phyloP scores from a whole-genome alignment of 1,140 invertebrate species.

The Phocides pigmalion region DNA sequence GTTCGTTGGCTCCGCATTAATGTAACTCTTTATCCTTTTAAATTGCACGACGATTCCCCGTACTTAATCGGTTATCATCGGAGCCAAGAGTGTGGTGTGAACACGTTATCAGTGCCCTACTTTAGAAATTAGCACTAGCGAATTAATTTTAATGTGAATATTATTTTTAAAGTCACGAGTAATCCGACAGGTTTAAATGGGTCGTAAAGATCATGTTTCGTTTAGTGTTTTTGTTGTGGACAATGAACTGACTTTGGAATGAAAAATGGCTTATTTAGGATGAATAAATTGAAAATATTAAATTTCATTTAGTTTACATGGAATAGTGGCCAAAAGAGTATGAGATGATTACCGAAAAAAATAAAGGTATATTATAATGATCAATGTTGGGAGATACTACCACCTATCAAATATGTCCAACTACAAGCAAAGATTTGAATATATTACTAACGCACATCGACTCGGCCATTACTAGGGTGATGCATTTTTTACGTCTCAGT shows the following conservation, averaged over 20 bases:
- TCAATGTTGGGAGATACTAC: no score
- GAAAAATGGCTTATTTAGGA: neutral
- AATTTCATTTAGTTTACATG: no score
- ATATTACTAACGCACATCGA: no score
- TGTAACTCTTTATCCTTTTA: constrained; percentile 31
- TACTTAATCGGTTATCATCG: constrained; percentile 15
- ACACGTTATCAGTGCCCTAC: constrained; percentile 13
- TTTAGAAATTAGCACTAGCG: neutral
- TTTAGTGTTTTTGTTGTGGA: neutral
- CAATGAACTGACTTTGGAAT: neutral
- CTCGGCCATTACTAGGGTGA: no score
- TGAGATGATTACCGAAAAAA: no score
- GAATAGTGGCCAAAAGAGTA: no score
- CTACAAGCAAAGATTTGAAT: no score
- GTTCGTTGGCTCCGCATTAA: constrained; percentile 26
- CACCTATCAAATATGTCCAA: no score
- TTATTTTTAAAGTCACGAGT: constrained; percentile 10
- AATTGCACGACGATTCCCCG: constrained; percentile 18
- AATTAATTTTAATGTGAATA: neutral
- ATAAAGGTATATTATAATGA: no score
- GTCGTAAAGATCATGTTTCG: neutral
- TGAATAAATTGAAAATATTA: neutral
- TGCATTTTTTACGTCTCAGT: no score
- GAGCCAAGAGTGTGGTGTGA: constrained; percentile 3
- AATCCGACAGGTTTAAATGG: constrained; percentile 3